Evolutionary conservation across 2,888 invertebrate genomes (phyloP), one percentile per base, ranked within the genome.

Genomic region (Sepioteuthis lessoniana): DNA sequence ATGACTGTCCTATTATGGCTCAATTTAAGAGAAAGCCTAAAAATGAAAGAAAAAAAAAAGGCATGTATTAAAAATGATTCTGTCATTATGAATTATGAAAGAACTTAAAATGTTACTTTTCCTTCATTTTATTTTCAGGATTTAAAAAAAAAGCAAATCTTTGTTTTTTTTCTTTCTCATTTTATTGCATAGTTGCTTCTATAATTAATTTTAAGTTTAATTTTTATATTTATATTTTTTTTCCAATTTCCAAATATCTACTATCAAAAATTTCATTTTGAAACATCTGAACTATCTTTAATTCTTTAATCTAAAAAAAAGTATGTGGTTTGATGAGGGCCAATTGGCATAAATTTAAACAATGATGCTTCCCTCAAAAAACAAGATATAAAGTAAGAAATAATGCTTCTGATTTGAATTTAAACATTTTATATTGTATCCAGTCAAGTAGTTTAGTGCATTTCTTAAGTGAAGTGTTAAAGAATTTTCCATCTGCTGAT

Each of bases 141-240:
- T 76, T n/a, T 76, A 1, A 76, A 76, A n/a, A 76, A 76, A 7
- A 76, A 76, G n/a, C n/a, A n/a, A 76, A 42, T 42, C 42, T 42
- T 42, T 42, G 7, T 42, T 42, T 42, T 76, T 31, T 76, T 76
- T 8, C 31, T 76, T 60, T n/a, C 76, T 76, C 10, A 76, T 76
- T 76, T 76, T n/a, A 76, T 76, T 76, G 76, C n/a, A 76, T 76
- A n/a, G n/a, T 76, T 76, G 76, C 76, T 76, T 76, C n/a, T 60
- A 60, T 76, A 76, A 76, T 76, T 76, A n/a, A n/a, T 76, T 76
- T 76, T n/a, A 28, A 16, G 50, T 50, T 50, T 50, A 19, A 50
- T 42, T 42, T 42, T 42, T 42, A 25, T 28, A 25, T 3, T 55
- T 55, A 0, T 55, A 25, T 55, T 55, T 55, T 55, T 55, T 21